Evolutionary conservation across 2,113 vertebrate species (phyloP), one percentile per base, ranked within the genome.

Genomic region (Scartelaos histophorus): DNA sequence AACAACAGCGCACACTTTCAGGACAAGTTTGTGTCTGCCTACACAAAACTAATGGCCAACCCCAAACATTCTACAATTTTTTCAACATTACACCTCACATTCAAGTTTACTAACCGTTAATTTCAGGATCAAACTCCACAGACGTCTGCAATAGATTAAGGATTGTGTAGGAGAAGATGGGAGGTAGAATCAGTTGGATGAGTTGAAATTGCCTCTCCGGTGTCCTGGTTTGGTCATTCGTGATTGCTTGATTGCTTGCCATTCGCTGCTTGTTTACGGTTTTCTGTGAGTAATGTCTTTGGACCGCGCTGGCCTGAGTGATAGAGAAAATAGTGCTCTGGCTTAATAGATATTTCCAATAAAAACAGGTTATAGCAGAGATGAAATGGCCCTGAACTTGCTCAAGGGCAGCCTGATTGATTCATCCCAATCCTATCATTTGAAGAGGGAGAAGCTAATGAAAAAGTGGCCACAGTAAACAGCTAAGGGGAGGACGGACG

Each of bases 211-310:
- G 60, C 43, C 69, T 76, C 70, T 68, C n/a, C 34, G 0, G 13
- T 62, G 61, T 25, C 57, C 66, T 43, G 15, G 70, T 76, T 75
- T 72, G 45, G 46, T 78, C 13, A 71, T 71, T 69, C 78, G 54
- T 46, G 46, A 61, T 43, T 1, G 34, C 38, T 16, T 7, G 54
- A 54, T 57, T 54, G 67, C 61, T 51, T 60, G 68, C 51, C 19
- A 35, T 62, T 70, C 66, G 19, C 64, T 70, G 69, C 51, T 68
- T 80, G 56, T 71, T 68, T 71, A 58, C 19, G 24, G 16, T 16
- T 54, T 5, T 53, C 3, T 69, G 1, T 71, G 66, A 69, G 80
- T 57, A 70, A 76, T 66, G 46, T n/a, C 54, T 34, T 21, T 16
- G 51, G 67, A 61, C 68, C 3, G 38, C 0, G 29, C 29, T 7